Evolutionary conservation across 2,113 vertebrate genomes (phyloP), one percentile per base, ranked within the genome.

Genomic region (Menura novaehollandiae): DNA sequence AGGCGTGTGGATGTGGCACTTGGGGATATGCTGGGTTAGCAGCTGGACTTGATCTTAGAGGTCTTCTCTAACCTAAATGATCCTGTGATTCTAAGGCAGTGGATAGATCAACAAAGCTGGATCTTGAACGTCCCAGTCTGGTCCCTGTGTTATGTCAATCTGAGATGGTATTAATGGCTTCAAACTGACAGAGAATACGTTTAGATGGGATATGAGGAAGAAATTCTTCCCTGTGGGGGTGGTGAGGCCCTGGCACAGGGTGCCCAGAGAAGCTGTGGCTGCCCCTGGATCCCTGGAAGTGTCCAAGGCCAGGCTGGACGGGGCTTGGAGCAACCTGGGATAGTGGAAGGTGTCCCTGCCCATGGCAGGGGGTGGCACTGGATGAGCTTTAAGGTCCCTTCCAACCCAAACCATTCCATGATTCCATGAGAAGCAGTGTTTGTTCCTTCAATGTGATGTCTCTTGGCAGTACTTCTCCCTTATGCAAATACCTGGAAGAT

Each of bases 291-390:
- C 69, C 60, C 62, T 89, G 69, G 20, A 2, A 53, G 39, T 60
- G 53, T 0, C 37, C 60, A 19, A 35, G 44, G 15, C 44, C 86
- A 60, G 77, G 53, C 0, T 89, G 68, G 59, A 37, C 12, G 15
- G 33, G 44, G 44, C 8, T 35, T 9, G 39, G 69, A 89, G 46
- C 39, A 46, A 3, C 24, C 87, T 67, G 78, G 62, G 6, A 28
- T 7, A n/a, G 23, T 53, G 69, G 69, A 0, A 82, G 19, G 23
- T n/a, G 78, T 41, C 69, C 62, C 46, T 35, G 24, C 13, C 33
- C 39, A 30, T 2, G 46, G 13, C 44, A 21, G 10, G 2, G 47
- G 22, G 5, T 33, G 11, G 52, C 0, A 60, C 0, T 9, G 37
- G 20, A 10, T 52, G 11, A 32, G 2, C 4, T 60, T 82, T 18